Conservation (phyloP, 2,888 invertebrate species). For the Cantharis rustica region DNA sequence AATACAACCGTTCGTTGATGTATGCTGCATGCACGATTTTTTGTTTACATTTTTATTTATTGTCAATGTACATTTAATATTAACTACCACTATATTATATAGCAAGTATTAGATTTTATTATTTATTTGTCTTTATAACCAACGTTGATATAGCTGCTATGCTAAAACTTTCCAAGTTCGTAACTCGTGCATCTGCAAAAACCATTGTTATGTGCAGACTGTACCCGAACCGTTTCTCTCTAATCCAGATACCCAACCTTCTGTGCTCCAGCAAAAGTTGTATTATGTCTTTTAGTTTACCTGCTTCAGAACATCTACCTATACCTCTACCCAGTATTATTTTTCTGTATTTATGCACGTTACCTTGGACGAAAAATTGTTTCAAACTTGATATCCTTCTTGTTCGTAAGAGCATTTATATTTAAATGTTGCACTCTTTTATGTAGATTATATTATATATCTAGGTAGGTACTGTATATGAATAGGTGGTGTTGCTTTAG, state of each 20-base stretch:
- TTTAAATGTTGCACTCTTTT: neutral
- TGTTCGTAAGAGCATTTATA: neutral
- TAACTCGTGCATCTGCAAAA: constrained; percentile 22
- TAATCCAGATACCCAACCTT: constrained; percentile 43
- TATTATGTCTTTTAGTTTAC: constrained; percentile 20
- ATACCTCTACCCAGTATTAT: neutral
- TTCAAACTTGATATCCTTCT: neutral
- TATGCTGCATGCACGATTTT: constrained; percentile 14
- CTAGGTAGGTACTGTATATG: neutral
- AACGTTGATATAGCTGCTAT: neutral
- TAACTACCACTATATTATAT: neutral
- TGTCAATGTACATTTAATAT: neutral
- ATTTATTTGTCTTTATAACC: neutral
- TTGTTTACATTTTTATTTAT: neutral
- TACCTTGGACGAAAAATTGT: neutral
- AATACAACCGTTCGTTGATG: neutral
- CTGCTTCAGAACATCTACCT: constrained; percentile 13
- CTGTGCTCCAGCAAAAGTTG: constrained; percentile 18
- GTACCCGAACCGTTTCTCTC: constrained; percentile 40
- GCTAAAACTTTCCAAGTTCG: neutral
- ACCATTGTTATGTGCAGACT: constrained; percentile 41
- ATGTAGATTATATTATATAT: neutral
- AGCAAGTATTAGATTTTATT: neutral
- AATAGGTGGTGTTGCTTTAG: neutral
- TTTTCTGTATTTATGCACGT: neutral